phyloP scores from a whole-genome alignment of 2,888 invertebrate genomes.

The Drosophila sordidapex region DNA sequence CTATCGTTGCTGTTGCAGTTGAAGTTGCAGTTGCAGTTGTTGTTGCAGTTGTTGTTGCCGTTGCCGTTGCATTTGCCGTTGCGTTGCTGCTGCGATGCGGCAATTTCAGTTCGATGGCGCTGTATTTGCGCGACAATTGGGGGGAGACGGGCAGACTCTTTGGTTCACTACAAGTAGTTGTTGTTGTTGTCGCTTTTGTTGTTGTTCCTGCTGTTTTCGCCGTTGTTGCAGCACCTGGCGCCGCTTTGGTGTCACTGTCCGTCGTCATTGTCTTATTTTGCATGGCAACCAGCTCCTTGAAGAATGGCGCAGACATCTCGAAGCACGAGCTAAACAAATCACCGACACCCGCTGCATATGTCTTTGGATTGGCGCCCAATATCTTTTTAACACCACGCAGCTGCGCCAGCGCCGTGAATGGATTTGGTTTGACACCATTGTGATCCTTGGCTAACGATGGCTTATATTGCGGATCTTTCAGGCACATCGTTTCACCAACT shows the following conservation, averaged over 20 bases:
- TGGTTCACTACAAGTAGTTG: constrained; percentile 76
- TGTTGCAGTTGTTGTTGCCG: constrained; percentile 18
- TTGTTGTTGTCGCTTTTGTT: constrained; percentile 2
- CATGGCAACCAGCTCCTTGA: constrained; percentile 83
- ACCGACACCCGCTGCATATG: constrained; percentile 85
- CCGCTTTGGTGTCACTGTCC: constrained; percentile 24
- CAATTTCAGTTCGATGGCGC: constrained; percentile 80
- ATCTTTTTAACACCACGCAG: constrained; percentile 93
- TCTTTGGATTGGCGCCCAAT: constrained; percentile 88
- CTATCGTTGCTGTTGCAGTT: constrained; percentile 27
- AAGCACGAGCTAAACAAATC: constrained; percentile 91
- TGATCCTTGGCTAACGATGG: constrained; percentile 85
- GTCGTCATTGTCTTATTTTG: constrained; percentile 64
- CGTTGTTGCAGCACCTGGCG: not conserved
- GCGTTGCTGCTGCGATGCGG: constrained; percentile 64
- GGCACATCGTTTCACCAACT: constrained; percentile 94
- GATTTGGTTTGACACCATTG: constrained; percentile 87
- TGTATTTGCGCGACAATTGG: constrained; percentile 84
- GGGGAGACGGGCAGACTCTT: constrained; percentile 87
- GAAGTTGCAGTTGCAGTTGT: constrained; percentile 27
- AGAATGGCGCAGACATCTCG: constrained; percentile 90
- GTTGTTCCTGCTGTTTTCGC: constrained; percentile 14
- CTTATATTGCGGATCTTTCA: constrained; percentile 92
- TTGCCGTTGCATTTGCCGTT: constrained; percentile 20
- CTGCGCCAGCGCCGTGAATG: constrained; percentile 90